phyloP scores from a whole-genome alignment of 2,888 invertebrate genomes.

The Prosapia bicincta region DNA sequence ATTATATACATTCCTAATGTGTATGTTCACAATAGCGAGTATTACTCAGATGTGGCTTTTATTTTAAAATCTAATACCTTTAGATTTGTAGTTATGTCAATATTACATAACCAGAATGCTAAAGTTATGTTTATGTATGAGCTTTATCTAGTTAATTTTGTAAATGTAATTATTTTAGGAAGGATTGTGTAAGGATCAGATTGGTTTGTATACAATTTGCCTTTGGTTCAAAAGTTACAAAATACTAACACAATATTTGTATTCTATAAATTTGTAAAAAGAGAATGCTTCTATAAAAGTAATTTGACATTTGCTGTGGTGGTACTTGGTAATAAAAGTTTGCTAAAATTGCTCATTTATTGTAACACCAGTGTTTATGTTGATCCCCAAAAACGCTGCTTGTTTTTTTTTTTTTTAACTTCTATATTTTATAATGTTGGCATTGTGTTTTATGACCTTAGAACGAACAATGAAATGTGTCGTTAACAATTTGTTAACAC shows the following conservation, averaged over 20 bases:
- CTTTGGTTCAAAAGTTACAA: neutral
- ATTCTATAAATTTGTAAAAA: neutral
- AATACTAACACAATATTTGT: neutral
- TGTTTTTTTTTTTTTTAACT: neutral
- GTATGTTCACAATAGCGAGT: too few relatives aligned
- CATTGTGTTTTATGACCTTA: slow-evolving; percentile 32
- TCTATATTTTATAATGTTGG: slow-evolving; percentile 19
- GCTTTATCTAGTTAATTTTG: neutral
- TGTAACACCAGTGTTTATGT: neutral
- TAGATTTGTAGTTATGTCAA: neutral
- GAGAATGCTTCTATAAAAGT: neutral
- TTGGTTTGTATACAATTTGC: neutral
- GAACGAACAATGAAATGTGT: slow-evolving; percentile 24
- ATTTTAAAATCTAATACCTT: too few relatives aligned
- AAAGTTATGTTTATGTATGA: neutral
- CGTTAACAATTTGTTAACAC: slow-evolving; percentile 52
- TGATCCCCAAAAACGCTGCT: neutral
- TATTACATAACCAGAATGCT: neutral
- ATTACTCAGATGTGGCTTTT: too few relatives aligned
- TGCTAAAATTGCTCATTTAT: too few relatives aligned
- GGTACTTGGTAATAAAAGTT: neutral
- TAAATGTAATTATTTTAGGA: neutral
- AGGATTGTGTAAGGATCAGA: neutral
- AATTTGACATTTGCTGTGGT: neutral
- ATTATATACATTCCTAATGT: too few relatives aligned